phyloP scores from a whole-genome alignment of 1,140 invertebrate species.

The Hyles euphorbiae region DNA sequence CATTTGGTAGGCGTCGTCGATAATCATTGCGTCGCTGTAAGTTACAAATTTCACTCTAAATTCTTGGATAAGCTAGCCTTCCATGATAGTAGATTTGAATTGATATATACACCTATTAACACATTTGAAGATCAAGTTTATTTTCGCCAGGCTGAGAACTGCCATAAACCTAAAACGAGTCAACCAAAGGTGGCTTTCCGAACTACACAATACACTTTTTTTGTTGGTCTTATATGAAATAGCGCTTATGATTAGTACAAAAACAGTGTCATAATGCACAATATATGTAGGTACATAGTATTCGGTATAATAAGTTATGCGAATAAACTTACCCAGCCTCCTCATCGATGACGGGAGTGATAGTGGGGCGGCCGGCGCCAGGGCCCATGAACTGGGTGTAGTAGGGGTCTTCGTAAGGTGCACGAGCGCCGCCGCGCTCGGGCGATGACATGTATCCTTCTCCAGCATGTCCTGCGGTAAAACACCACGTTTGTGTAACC shows the following conservation, averaged over 20 bases:
- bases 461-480: slow-evolving; percentile 68
- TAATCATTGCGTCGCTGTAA: slow-evolving; percentile 82
- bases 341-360: slow-evolving; percentile 93
- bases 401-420: slow-evolving; percentile 89
- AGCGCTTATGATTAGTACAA: background rate
- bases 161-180: no score
- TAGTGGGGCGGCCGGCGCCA: slow-evolving; percentile 79
- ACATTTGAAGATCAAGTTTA: no score
- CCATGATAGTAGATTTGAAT: no score
- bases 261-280: background rate
- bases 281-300: no score
- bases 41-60: background rate
- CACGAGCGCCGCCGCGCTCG: slow-evolving; percentile 81
- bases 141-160: no score
- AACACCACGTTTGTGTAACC: background rate
- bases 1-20: slow-evolving; percentile 87
- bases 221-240: no score
- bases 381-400: slow-evolving; percentile 83
- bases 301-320: no score
- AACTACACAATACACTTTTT: no score
- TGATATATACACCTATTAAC: no score
- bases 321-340: slow-evolving; percentile 83
- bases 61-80: no score
- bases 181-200: no score
- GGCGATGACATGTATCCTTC: slow-evolving; percentile 93